Evolutionary conservation across 1,140 invertebrate species (phyloP).

Genomic region (Goniozus legneri): DNA sequence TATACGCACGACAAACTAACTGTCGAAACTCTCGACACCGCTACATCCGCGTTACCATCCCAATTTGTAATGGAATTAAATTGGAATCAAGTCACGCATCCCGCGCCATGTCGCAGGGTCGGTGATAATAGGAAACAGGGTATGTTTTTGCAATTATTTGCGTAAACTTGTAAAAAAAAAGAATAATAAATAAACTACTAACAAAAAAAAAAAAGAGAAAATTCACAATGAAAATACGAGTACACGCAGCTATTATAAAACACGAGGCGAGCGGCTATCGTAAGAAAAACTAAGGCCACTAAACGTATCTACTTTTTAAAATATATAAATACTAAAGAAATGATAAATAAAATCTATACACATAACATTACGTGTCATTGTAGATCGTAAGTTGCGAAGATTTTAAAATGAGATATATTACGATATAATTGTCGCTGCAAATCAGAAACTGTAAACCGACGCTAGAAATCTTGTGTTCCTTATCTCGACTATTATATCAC

Average conservation of each 20-base stretch:
- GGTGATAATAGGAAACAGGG: conserved; percentile 54
- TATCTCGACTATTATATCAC: too few species aligned
- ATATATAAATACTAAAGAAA: conserved; percentile 17
- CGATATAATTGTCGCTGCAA: too few species aligned
- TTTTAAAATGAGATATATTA: too few species aligned
- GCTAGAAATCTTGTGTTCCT: too few species aligned
- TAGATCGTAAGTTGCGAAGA: conserved; percentile 22
- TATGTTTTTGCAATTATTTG: conserved; percentile 55
- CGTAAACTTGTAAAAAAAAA: conserved; percentile 42
- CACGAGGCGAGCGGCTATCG: conserved; percentile 7
- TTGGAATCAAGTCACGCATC: conserved; percentile 36
- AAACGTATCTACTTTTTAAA: conserved; percentile 22
- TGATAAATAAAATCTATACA: neutral
- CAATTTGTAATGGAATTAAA: conserved; percentile 31
- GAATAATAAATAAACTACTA: too few species aligned
- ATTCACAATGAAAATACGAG: conserved; percentile 10
- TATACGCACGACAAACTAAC: conserved; percentile 14
- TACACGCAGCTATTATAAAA: conserved; percentile 6
- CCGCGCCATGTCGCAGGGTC: conserved; percentile 29
- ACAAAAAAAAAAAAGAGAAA: conserved; percentile 24
- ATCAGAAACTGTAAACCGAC: too few species aligned
- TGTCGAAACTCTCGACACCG: conserved; percentile 28
- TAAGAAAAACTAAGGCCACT: conserved; percentile 16
- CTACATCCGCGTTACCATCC: conserved; percentile 29
- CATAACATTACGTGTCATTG: conserved; percentile 11